These are phyloP conservation scores for Cabera pusaria DNA, from an alignment of 2,888 invertebrate species.

Conservation along the genomic window DNA sequence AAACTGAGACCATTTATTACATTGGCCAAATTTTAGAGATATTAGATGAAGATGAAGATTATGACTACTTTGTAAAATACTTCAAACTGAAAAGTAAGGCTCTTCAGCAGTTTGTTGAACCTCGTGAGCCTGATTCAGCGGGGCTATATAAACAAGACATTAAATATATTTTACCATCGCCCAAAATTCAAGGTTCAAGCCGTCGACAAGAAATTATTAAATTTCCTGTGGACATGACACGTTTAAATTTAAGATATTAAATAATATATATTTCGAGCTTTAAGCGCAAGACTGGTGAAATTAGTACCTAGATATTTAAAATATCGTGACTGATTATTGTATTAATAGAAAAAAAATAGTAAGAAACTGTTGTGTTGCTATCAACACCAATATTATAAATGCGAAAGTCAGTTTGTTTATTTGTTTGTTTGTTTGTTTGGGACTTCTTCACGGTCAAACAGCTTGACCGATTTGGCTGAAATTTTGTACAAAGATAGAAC, in stretches of 20 bases:
- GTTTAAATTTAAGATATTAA: neutral
- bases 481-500: too few species aligned
- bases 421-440: too few species aligned
- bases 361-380: neutral
- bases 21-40: slow-evolving; percentile 1
- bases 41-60: slow-evolving; percentile 1
- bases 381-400: neutral
- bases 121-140: slow-evolving; percentile 4
- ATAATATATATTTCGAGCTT: neutral
- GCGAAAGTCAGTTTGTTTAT: too few species aligned
- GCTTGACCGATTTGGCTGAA: too few species aligned
- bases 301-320: neutral
- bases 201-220: neutral
- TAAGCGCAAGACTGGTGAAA: neutral
- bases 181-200: slow-evolving; percentile 3
- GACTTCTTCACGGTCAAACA: too few species aligned
- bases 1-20: slow-evolving; percentile 2
- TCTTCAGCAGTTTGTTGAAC: slow-evolving; percentile 1
- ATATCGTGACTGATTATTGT: neutral
- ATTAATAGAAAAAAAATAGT: neutral
- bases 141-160: slow-evolving; percentile 1
- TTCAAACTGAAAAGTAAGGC: slow-evolving; percentile 5
- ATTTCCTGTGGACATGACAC: slow-evolving; percentile 4
- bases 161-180: slow-evolving; percentile 5
- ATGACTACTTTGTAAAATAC: slow-evolving; percentile 1